Evolutionary conservation across 2,888 invertebrate genomes (phyloP).

Genomic region (Lepidochrysops patricia): DNA sequence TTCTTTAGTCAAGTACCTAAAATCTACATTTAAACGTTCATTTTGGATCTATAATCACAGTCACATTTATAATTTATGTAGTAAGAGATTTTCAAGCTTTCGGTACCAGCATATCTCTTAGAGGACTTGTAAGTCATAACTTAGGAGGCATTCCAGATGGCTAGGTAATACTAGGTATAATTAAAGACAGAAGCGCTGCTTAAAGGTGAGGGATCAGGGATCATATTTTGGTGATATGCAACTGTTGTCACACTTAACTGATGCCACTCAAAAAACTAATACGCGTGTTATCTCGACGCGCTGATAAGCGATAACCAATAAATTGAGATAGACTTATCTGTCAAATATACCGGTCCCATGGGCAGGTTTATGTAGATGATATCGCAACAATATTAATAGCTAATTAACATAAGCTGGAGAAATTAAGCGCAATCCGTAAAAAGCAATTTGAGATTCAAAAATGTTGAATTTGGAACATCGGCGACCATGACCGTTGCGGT

Average conservation of each 20-base stretch:
- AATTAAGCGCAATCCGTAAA: conserved; percentile 8
- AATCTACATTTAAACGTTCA: too few species aligned
- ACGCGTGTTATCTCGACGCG: conserved; percentile 31
- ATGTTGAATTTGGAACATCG: conserved; percentile 32
- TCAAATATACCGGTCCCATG: neutral
- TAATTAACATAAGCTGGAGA: neutral
- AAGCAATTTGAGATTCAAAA: conserved; percentile 25
- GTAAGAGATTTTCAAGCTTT: too few species aligned
- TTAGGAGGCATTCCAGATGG: too few species aligned
- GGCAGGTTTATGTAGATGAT: neutral
- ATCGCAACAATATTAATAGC: neutral
- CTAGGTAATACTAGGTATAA: too few species aligned
- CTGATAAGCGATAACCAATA: conserved; percentile 23
- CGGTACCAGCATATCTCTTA: too few species aligned
- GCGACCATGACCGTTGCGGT: conserved; percentile 29
- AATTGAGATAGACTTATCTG: conserved; percentile 1
- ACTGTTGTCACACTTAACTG: neutral
- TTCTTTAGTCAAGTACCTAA: too few species aligned
- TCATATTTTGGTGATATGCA: neutral
- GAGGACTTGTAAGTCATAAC: too few species aligned
- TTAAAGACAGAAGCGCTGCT: too few species aligned
- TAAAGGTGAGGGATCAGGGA: neutral
- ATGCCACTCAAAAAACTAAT: conserved; percentile 46
- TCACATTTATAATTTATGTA: too few species aligned
- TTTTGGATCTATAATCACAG: too few species aligned